Base-by-base conservation (phyloP, 1,140 invertebrate species). In the Drosophila jambulina region DNA sequence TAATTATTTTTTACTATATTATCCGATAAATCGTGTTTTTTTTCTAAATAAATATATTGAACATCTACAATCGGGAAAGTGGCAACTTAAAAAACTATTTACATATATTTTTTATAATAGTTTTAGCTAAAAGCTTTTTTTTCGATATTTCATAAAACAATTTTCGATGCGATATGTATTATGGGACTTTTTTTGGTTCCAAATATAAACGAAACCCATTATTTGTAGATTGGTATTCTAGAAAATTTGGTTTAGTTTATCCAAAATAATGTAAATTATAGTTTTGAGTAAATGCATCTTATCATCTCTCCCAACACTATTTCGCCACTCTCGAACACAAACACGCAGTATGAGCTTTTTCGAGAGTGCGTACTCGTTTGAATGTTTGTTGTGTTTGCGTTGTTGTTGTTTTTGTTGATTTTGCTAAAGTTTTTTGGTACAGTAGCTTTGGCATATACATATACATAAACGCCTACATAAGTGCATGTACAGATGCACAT, bases 381-480 rank as follows among this genome's bases (percentile, higher is more conserved):
- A 48, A 36, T 57, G 71, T 56, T 65, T 69, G 59, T 42, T 49
- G 63, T 46, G 48, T 69, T 71, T 72, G 56, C 27, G 27, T 27
- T 75, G 40, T 75, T 61, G 45, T 49, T 48, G 49, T 45, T 72
- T 68, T 59, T 51, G 68, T 43, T 58, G 74, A 75, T 54, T 75
- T 75, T 49, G 60, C 59, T 57, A 75, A 75, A 75, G 49, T 75
- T 56, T 75, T 75, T 43, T 75, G 71, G 72, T 75, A 75, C 71
- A 75, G 70, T 75, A 75, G 70, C 74, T 75, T 60, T 49, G 43
- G 67, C 34, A 42, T 75, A 54, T 58, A 43, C 56, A 61, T 53
- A 49, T 38, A 49, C 17, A 19, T 27, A 21, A 25, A 29, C 36
- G 63, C 40, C 61, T n/a, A 78, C 23, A 60, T 21, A 54, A 40